Evolutionary conservation across 2,888 invertebrate species (phyloP).

Genomic region (Tipula confusa): DNA sequence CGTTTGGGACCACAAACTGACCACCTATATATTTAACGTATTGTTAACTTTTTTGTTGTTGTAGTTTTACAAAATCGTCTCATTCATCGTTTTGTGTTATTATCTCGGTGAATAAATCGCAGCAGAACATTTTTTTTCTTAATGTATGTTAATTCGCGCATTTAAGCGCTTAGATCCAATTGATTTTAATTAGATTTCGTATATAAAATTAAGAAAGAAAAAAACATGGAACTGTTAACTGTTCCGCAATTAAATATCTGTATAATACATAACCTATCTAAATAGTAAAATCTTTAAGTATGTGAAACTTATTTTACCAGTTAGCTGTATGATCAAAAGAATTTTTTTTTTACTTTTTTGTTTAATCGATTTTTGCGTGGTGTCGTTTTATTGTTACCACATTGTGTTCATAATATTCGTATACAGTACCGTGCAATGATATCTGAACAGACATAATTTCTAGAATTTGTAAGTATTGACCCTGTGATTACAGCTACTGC

Average conservation of each 20-base stretch:
- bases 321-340: background rate
- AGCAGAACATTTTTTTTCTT: background rate
- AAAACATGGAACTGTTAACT: background rate
- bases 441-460: no score
- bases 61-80: background rate
- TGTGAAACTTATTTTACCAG: background rate
- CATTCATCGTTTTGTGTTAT: background rate
- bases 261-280: background rate
- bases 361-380: slow-evolving; percentile 20
- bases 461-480: no score
- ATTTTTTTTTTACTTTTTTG: background rate
- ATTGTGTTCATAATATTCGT: no score
- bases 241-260: background rate
- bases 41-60: background rate
- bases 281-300: background rate
- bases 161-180: slow-evolving; percentile 8
- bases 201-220: background rate
- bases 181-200: slow-evolving; percentile 25
- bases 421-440: no score
- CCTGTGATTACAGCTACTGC: no score
- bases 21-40: background rate
- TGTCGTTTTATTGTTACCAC: background rate
- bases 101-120: background rate
- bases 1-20: background rate
- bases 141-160: background rate